phyloP scores from a whole-genome alignment of 2,888 invertebrate species.

The Lasioglossum figueresi region DNA sequence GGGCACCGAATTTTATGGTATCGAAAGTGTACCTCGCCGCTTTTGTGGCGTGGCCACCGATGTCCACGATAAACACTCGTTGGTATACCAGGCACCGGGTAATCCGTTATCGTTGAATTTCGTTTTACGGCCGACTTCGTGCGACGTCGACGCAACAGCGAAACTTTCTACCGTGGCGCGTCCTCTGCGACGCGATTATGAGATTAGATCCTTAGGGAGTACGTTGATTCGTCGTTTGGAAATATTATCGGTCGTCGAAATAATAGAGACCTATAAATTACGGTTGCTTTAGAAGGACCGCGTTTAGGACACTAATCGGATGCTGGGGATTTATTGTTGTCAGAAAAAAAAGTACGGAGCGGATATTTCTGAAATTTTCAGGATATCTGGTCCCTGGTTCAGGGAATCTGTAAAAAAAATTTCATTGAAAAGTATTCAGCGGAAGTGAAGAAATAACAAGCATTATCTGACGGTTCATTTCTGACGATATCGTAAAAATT shows the following conservation, averaged over 20 bases:
- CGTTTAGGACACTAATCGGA: not conserved
- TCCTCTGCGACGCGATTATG: conserved; percentile 26
- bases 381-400: not conserved
- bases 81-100: conserved; percentile 42
- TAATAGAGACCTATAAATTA: not conserved
- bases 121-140: conserved; percentile 14
- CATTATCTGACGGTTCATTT: too few species aligned
- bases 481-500: too few species aligned
- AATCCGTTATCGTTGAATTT: conserved; percentile 57
- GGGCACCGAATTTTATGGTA: conserved; percentile 52
- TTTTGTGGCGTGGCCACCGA: conserved; percentile 20
- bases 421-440: not conserved
- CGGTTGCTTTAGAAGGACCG: not conserved
- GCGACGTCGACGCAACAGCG: not conserved
- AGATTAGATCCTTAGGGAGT: conserved; percentile 32
- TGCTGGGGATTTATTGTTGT: not conserved
- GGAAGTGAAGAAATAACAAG: not conserved
- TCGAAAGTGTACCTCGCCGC: conserved; percentile 45
- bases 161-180: not conserved
- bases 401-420: not conserved
- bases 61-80: conserved; percentile 60
- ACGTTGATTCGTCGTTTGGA: not conserved
- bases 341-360: not conserved
- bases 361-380: not conserved
- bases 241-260: not conserved